These are phyloP conservation scores for Diarsia mendica DNA, from an alignment of 2,888 invertebrate genomes.

Conservation along the genomic window DNA sequence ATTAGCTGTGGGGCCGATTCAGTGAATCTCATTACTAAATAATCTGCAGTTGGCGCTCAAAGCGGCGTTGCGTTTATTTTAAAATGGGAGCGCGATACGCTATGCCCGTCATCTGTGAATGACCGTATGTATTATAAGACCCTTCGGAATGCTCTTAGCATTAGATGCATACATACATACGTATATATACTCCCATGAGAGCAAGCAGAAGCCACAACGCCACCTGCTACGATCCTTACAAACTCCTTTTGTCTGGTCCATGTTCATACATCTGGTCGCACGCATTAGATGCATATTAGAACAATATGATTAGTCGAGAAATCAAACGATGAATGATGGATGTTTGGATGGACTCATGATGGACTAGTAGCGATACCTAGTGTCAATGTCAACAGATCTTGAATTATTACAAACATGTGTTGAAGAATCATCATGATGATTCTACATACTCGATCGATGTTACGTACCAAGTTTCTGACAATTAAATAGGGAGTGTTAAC, in stretches of 20 bases:
- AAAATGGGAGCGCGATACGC: constrained; percentile 61
- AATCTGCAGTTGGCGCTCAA: constrained; percentile 55
- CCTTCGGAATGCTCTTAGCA: constrained; percentile 17
- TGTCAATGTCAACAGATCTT: background rate
- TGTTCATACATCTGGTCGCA: too few species aligned
- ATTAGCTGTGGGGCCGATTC: constrained; percentile 32
- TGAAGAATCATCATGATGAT: background rate
- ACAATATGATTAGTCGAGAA: background rate
- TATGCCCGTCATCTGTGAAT: constrained; percentile 48
- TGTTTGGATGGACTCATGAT: background rate
- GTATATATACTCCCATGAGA: too few species aligned
- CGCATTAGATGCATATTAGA: background rate
- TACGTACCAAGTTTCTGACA: background rate
- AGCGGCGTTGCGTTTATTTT: constrained; percentile 68
- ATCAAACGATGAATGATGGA: background rate
- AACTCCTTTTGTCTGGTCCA: too few species aligned
- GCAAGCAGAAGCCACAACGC: too few species aligned
- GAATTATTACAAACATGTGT: background rate
- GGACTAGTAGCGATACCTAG: background rate
- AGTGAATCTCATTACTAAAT: constrained; percentile 39
- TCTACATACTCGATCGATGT: background rate
- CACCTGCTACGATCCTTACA: too few species aligned
- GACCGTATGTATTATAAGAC: constrained; percentile 17
- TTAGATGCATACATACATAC: constrained; percentile 1
- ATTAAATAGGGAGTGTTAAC: background rate